Evolutionary conservation across 2,113 vertebrate genomes (phyloP).

Genomic region (Ramphastos sulfuratus): DNA sequence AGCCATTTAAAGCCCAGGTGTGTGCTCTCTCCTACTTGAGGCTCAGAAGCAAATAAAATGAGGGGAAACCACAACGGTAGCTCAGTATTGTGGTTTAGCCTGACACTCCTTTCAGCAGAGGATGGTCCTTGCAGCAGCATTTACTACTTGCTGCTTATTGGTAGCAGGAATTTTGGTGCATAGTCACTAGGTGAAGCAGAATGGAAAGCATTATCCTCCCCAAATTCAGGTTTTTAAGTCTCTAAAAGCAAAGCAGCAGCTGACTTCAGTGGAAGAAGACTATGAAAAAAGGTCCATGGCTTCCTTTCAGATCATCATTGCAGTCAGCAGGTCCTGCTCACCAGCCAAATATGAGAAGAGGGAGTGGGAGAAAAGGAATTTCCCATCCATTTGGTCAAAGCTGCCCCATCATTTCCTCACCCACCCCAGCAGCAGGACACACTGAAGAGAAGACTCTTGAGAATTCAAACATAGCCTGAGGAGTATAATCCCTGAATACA

Average conservation of each 20-base stretch:
- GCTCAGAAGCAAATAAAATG: neutral
- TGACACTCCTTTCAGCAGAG: rapidly evolving
- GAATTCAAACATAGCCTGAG: neutral
- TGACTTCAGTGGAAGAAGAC: neutral
- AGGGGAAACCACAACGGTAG: neutral
- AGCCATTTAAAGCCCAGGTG: neutral
- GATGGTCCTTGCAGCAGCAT: neutral
- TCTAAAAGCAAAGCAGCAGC: neutral
- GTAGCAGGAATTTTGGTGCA: neutral
- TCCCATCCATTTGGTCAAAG: neutral
- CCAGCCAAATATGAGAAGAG: neutral
- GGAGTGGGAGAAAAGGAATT: neutral
- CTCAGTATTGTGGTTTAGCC: neutral
- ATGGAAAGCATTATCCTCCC: neutral
- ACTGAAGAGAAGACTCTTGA: neutral
- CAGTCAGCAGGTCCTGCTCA: neutral
- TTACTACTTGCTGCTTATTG: no score
- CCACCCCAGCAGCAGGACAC: neutral
- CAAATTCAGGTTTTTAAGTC: neutral
- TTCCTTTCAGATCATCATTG: neutral
- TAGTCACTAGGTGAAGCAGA: neutral
- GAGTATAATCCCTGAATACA: neutral
- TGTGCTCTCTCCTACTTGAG: neutral
- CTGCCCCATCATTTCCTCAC: neutral
- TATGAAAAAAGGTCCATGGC: neutral